Conservation (phyloP, 2,797 vertebrate species). For the Oreochromis mossambicus region DNA sequence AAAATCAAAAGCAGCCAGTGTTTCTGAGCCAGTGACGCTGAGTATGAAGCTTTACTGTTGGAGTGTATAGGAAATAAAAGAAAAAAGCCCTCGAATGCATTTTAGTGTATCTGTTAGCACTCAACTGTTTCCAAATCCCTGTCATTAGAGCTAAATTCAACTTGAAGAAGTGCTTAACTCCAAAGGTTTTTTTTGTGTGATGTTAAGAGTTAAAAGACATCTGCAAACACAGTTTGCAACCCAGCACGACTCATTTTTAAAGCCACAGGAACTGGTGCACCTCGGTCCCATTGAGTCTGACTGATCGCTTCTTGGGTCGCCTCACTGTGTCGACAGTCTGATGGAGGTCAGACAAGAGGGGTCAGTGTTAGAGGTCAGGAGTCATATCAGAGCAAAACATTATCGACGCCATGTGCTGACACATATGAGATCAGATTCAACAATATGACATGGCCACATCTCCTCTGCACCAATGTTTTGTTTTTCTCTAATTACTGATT, state of each 20-base stretch:
- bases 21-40: neutral
- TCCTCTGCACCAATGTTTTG: neutral
- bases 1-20: neutral
- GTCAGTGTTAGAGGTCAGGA: conserved; percentile 63
- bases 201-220: conserved; percentile 26
- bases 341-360: conserved; percentile 45
- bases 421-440: conserved; percentile 45
- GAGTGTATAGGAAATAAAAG: neutral
- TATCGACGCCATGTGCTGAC: conserved; percentile 57
- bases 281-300: conserved; percentile 10
- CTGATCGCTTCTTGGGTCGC: conserved; percentile 54
- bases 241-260: conserved; percentile 29
- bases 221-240: conserved; percentile 65
- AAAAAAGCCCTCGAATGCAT: neutral
- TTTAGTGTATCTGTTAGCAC: neutral
- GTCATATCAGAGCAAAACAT: conserved; percentile 57
- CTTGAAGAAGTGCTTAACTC: conserved; percentile 72
- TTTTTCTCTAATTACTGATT: neutral
- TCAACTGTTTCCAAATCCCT: neutral
- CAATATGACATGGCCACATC: conserved; percentile 51
- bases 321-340: conserved; percentile 62
- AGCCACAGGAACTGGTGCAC: conserved; percentile 3
- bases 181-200: conserved; percentile 9
- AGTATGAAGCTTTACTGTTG: neutral
- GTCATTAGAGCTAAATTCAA: conserved; percentile 25